Base-by-base conservation (phyloP, 2,113 vertebrate species). In the Paraplagusia blochii region DNA sequence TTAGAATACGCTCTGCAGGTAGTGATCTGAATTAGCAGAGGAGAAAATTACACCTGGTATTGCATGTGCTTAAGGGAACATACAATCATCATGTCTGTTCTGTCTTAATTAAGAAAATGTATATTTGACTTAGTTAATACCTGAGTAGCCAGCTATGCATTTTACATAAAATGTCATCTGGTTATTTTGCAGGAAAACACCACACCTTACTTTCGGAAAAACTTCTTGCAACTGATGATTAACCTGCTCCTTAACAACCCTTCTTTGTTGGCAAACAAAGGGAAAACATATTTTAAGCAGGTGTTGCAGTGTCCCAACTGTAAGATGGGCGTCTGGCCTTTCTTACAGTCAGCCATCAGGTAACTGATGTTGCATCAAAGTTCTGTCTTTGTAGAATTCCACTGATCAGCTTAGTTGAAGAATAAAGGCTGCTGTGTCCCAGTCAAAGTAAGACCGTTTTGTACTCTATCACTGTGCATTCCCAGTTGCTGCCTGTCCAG, bases 301-400 rank as follows among this genome's bases (percentile, higher is more conserved):
- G 68, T 96, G 79, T 85, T 98, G 82, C 95, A 97, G 72, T 99
- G 96, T 86, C 95, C 96, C 57, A 16, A 79, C 42, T 99, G 95
- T 83, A 92, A 92, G 76, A 85, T 54, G 16, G 95, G 94, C 44
- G 72, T 89, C 1, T 97, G 94, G 93, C 81, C 91, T 53, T 89
- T 95, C 6, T 60, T 97, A 9, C 90, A 97, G 72, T 85, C 85
- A 1, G 90, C 94, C 58, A 85, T 95, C 73, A 93, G 93, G 96
- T 99, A 92, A 82, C 22, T 16, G 1, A 44, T 17, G 17, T 44
- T 10, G 29, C 18, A 2, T 7, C 7, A 50, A 6, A 40, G 14
- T 16, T 44, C 15, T 9, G 6, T 10, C 12, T 38, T 51, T 8
- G 42, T 9, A 15, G 15, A 10, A 38, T 7, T 38, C 9, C 36